Percentiles rank a stretch among this genome's conserved stretches.
Evolutionary conservation across 2,113 vertebrate genomes (phyloP).

Genomic region (Urocitellus parryii): DNA sequence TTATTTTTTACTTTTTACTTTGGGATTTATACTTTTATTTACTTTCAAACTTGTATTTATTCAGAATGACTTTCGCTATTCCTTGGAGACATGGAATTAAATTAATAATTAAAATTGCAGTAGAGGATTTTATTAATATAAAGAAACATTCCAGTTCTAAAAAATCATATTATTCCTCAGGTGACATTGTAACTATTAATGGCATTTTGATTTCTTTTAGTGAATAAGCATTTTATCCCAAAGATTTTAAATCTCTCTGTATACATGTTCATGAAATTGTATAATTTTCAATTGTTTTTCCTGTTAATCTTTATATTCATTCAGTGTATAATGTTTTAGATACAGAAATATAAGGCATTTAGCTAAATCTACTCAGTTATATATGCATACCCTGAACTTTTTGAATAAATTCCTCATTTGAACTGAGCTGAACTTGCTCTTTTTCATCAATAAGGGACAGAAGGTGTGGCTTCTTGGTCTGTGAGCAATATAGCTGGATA

Average conservation of each 20-base stretch:
- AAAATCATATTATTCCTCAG: not conserved
- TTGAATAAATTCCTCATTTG: not conserved
- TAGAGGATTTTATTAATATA: not conserved
- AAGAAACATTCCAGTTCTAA: not conserved
- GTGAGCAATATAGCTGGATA: not conserved
- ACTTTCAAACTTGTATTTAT: not conserved
- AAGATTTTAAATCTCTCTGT: not conserved
- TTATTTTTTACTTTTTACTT: not conserved
- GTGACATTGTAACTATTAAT: not conserved
- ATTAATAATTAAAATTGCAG: constrained; percentile 44
- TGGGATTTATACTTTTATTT: constrained; percentile 14
- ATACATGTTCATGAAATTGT: not conserved
- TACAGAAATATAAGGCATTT: not conserved
- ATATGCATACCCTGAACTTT: not conserved
- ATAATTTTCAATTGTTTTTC: not conserved
- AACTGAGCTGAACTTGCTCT: constrained; percentile 36
- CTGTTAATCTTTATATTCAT: constrained; percentile 7
- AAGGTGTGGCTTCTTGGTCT: not conserved
- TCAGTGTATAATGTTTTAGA: not conserved
- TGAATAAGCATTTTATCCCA: not conserved
- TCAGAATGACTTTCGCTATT: not conserved
- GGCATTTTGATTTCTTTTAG: not conserved
- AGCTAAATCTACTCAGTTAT: not conserved
- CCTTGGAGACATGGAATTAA: not conserved
- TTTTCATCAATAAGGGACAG: constrained; percentile 21